Evolutionary conservation across 2,113 vertebrate genomes (phyloP).

Genomic region (Ciconia boyciana): DNA sequence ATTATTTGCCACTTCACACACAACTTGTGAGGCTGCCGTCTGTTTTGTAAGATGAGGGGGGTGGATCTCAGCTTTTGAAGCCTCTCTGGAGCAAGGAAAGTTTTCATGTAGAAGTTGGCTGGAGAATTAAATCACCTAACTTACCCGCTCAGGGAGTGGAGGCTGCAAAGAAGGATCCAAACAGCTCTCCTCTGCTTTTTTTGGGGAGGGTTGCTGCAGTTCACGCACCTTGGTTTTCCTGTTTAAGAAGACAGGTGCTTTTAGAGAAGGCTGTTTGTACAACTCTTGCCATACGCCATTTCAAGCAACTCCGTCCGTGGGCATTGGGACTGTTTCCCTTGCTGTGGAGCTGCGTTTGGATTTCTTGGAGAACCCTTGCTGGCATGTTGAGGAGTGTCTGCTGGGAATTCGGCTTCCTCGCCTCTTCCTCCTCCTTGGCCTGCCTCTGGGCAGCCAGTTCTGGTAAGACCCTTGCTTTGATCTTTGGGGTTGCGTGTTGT

Average conservation of each 20-base stretch:
- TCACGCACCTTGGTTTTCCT: not conserved
- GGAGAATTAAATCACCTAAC: not conserved
- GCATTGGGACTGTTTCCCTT: not conserved
- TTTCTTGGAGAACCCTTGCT: not conserved
- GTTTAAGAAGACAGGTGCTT: too few species aligned
- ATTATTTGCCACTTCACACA: not conserved
- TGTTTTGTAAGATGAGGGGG: not conserved
- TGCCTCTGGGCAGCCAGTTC: not conserved
- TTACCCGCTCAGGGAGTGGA: not conserved
- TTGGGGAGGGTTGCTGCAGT: not conserved
- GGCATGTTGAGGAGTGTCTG: accelerated
- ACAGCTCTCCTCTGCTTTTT: not conserved
- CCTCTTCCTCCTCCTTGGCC: not conserved
- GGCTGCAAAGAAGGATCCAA: not conserved
- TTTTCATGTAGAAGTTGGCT: not conserved
- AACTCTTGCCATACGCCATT: not conserved
- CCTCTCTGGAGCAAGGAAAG: not conserved
- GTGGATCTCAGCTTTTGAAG: not conserved
- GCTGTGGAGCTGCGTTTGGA: not conserved
- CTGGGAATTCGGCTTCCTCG: accelerated
- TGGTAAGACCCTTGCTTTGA: not conserved
- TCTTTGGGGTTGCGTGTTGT: not conserved
- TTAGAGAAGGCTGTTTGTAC: too few species aligned
- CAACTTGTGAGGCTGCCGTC: not conserved
- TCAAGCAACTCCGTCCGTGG: accelerated